Evolutionary conservation across 2,888 invertebrate species (phyloP).

Genomic region (Machimus rusticus): DNA sequence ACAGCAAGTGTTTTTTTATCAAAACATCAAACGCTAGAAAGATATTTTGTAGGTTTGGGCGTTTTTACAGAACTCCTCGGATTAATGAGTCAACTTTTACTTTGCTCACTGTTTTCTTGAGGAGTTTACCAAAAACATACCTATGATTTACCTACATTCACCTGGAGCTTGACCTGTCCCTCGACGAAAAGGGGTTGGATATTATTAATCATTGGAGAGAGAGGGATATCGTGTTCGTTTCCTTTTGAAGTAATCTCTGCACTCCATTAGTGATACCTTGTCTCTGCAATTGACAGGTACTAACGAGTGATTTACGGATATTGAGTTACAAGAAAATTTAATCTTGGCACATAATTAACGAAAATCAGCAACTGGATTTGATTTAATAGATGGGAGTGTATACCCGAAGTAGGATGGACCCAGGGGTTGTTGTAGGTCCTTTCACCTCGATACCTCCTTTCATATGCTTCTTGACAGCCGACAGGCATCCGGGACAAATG

Average conservation of each 20-base stretch:
- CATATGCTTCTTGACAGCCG: neutral
- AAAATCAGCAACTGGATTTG: constrained; percentile 28
- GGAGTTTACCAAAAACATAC: neutral
- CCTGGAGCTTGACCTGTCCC: neutral
- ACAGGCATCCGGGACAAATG: neutral
- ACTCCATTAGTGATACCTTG: constrained; percentile 16
- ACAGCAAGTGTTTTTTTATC: neutral
- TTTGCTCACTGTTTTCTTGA: neutral
- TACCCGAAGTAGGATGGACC: neutral
- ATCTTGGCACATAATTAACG: constrained; percentile 35
- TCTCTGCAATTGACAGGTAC: constrained; percentile 28
- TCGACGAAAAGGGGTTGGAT: neutral
- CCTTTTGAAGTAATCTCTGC: neutral
- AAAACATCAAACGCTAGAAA: neutral
- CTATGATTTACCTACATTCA: neutral
- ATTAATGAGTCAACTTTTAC: neutral
- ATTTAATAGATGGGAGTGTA: constrained; percentile 16
- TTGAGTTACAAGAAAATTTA: constrained; percentile 34
- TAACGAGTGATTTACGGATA: constrained; percentile 6
- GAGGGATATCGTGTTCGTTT: neutral
- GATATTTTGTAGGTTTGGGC: neutral
- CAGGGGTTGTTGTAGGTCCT: neutral
- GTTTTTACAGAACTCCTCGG: neutral
- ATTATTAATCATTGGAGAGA: constrained; percentile 22
- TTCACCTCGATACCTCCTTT: constrained; percentile 1